These are phyloP conservation scores for Geococcyx californianus DNA, from an alignment of 2,113 vertebrate genomes.

Conservation along the genomic window DNA sequence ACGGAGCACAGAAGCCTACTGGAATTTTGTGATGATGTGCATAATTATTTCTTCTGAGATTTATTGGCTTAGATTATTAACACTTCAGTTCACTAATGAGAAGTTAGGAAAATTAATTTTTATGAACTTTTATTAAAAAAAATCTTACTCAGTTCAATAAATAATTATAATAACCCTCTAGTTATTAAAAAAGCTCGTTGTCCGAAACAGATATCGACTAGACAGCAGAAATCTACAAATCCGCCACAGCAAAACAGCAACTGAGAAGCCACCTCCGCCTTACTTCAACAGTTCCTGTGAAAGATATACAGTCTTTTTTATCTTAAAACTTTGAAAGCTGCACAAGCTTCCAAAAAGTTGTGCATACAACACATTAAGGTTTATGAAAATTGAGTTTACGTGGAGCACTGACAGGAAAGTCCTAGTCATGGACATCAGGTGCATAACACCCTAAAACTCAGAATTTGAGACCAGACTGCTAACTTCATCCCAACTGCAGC, in stretches of 20 bases:
- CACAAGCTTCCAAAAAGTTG: not conserved
- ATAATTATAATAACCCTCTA: not conserved
- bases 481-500: not conserved
- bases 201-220: not conserved
- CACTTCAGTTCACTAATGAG: constrained; percentile 6
- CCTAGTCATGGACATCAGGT: not conserved
- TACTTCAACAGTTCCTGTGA: not conserved
- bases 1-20: not conserved
- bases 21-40: not conserved
- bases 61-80: constrained; percentile 5
- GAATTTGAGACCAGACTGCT: not conserved
- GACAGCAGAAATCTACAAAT: not conserved
- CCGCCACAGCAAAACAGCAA: not conserved
- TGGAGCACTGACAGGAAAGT: not conserved
- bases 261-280: not conserved
- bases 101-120: not conserved
- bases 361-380: not conserved
- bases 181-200: not conserved
- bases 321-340: not conserved
- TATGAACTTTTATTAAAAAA: not conserved
- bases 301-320: not conserved
- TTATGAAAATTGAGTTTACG: not conserved
- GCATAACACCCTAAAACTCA: not conserved
- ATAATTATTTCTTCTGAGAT: not conserved
- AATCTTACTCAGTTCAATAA: not conserved